These are phyloP conservation scores for Taxidea taxus DNA, from an alignment of 2,113 vertebrate species.

Conservation along the genomic window DNA sequence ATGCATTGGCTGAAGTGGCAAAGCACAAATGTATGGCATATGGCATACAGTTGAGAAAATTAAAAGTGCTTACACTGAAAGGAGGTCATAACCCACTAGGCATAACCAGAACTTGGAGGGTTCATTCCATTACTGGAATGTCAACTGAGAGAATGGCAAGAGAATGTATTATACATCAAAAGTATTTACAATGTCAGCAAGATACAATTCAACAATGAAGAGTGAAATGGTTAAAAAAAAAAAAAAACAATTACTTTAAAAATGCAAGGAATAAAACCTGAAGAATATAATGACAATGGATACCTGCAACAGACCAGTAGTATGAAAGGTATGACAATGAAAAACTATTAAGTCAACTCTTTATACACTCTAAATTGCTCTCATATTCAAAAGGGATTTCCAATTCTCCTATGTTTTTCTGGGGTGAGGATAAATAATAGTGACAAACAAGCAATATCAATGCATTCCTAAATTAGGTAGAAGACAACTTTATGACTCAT, in stretches of 20 bases:
- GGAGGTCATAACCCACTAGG: conserved; percentile 1
- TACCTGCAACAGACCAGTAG: not conserved
- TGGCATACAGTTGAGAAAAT: not conserved
- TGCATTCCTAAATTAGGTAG: conserved; percentile 35
- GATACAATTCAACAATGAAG: conserved; percentile 16
- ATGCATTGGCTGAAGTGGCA: not conserved
- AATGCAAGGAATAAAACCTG: not conserved
- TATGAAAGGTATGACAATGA: conserved; percentile 18
- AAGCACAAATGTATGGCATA: conserved; percentile 3
- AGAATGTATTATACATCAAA: not conserved
- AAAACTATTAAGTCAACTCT: not conserved
- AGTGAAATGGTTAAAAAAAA: not conserved
- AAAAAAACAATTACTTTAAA: not conserved
- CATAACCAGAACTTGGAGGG: not conserved
- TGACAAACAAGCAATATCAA: conserved; percentile 32
- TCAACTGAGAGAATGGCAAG: conserved; percentile 8
- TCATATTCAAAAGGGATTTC: conserved; percentile 10
- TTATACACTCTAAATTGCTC: not conserved
- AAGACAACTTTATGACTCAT: conserved; percentile 25
- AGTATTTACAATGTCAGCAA: conserved; percentile 15
- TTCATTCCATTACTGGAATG: conserved; percentile 25
- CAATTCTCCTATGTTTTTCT: not conserved
- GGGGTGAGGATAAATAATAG: not conserved
- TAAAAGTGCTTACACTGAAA: not conserved
- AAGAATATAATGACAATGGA: not conserved